phyloP scores from a whole-genome alignment of 2,113 vertebrate species.

The Hiodon alosoides region DNA sequence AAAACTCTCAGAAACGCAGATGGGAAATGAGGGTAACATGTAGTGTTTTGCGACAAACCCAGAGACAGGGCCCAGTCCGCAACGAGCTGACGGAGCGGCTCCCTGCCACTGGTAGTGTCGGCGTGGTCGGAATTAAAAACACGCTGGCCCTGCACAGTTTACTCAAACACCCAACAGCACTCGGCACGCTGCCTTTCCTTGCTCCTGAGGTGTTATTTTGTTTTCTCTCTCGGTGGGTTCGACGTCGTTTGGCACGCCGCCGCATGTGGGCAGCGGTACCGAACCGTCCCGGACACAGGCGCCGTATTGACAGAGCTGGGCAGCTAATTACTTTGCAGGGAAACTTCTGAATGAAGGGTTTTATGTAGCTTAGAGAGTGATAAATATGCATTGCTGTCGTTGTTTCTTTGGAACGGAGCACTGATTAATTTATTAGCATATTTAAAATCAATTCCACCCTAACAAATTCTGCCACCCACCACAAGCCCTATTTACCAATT shows the following conservation, averaged over 20 bases:
- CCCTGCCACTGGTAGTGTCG: no score
- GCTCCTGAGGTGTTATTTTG: constrained; percentile 40
- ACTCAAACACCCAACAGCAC: constrained; percentile 50
- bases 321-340: constrained; percentile 50
- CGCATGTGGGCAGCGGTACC: constrained; percentile 46
- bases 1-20: background rate
- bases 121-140: constrained; percentile 25
- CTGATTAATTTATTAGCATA: constrained; percentile 54
- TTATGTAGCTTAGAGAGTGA: constrained; percentile 47
- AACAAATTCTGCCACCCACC: constrained; percentile 64
- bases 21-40: background rate
- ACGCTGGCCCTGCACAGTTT: constrained; percentile 40
- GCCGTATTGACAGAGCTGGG: constrained; percentile 53
- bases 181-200: constrained; percentile 28
- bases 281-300: constrained; percentile 53
- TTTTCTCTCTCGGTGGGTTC: constrained; percentile 44
- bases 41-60: no score
- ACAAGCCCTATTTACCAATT: constrained; percentile 43
- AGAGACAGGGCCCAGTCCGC: no score
- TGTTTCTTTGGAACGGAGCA: constrained; percentile 55
- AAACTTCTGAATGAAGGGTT: constrained; percentile 54
- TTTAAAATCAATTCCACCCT: constrained; percentile 65
- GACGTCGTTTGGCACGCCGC: constrained; percentile 54
- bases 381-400: constrained; percentile 53
- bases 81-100: no score